phyloP scores from a whole-genome alignment of 2,113 vertebrate species.

The Grantiella picta region DNA sequence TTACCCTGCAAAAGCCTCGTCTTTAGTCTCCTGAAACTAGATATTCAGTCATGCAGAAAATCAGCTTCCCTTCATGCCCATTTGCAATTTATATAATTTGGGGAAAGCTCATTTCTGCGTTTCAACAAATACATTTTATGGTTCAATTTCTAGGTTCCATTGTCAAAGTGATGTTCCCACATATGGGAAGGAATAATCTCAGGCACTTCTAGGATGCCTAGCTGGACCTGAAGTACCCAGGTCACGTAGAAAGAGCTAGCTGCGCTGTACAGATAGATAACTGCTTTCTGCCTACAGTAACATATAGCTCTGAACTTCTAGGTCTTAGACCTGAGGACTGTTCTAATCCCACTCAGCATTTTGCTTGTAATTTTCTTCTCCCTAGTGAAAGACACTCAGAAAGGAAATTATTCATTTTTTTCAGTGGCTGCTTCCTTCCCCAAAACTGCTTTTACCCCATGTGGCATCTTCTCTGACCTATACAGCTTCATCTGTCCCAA shows the following conservation, averaged over 20 bases:
- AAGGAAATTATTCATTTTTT: background rate
- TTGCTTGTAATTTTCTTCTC: background rate
- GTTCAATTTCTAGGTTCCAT: background rate
- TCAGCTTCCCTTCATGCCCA: background rate
- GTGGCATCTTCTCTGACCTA: background rate
- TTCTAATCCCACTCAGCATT: background rate
- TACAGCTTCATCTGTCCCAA: background rate
- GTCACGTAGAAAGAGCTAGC: background rate
- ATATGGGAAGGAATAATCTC: background rate
- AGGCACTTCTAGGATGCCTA: background rate
- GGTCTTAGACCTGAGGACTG: background rate
- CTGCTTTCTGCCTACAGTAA: background rate
- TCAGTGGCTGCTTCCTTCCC: background rate
- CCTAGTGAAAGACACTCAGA: background rate
- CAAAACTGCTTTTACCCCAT: background rate
- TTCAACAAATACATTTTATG: background rate
- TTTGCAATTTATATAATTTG: slow-evolving; percentile 19
- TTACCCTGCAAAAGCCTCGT: background rate
- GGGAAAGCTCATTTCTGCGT: slow-evolving; percentile 24
- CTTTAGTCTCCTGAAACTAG: background rate
- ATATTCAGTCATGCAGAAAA: slow-evolving; percentile 26
- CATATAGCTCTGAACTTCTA: background rate
- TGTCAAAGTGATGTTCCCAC: background rate
- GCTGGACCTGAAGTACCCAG: background rate
- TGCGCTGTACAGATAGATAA: background rate